Evolutionary conservation across 2,113 vertebrate genomes (phyloP).

Genomic region (Nestor notabilis): DNA sequence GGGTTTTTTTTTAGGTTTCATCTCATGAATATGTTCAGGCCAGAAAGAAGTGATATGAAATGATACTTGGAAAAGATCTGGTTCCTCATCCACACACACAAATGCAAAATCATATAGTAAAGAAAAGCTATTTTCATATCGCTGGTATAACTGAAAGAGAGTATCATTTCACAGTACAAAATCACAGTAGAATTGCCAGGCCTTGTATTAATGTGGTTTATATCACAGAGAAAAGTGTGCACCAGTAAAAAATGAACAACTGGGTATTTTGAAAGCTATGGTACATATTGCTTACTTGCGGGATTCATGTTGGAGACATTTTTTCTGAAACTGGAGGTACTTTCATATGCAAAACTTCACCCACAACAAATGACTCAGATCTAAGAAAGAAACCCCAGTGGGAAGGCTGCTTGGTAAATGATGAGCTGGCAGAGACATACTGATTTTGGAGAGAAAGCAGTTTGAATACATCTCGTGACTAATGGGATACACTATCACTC

Average conservation of each 20-base stretch:
- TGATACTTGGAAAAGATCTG: neutral
- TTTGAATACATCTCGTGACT: neutral
- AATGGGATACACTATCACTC: conserved; percentile 4
- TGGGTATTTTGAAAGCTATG: neutral
- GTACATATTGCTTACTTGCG: neutral
- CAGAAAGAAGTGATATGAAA: neutral
- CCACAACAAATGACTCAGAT: conserved; percentile 62
- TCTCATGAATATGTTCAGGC: neutral
- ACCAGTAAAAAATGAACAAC: neutral
- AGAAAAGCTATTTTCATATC: neutral
- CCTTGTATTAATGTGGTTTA: neutral
- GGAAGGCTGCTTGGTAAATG: neutral
- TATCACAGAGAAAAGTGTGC: neutral
- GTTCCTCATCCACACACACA: neutral
- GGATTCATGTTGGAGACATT: neutral
- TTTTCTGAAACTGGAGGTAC: neutral
- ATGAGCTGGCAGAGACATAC: neutral
- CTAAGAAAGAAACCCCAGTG: conserved; percentile 24
- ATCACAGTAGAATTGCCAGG: neutral
- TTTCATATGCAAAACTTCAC: conserved; percentile 59
- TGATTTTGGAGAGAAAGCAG: neutral
- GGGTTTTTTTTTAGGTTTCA: neutral
- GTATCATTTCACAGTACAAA: neutral
- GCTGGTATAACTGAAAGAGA: neutral
- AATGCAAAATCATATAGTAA: neutral